phyloP scores from a whole-genome alignment of 1,140 invertebrate species.

The Drosophila melanica region DNA sequence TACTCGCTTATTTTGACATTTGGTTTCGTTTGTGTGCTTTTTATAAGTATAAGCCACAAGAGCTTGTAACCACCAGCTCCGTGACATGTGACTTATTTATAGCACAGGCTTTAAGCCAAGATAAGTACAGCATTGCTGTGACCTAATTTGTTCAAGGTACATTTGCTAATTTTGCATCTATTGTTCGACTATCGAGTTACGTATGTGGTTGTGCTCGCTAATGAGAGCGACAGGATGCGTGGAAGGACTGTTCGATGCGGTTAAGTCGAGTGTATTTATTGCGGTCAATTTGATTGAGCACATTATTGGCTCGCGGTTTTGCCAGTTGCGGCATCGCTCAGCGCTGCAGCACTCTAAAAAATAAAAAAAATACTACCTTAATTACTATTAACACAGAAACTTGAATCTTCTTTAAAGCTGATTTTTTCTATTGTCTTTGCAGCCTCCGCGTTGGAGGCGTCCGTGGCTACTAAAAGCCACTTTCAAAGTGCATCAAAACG shows the following conservation, averaged over 20 bases:
- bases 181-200: no score
- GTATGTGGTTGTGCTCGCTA: conserved; percentile 8
- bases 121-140: no score
- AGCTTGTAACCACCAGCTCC: no score
- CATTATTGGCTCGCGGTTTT: conserved; percentile 15
- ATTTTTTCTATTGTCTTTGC: background rate
- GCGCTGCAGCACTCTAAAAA: background rate
- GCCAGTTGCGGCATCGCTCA: background rate
- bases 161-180: no score
- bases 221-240: conserved; percentile 37
- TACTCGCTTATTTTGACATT: conserved; percentile 18
- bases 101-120: no score
- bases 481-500: conserved; percentile 63
- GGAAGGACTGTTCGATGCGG: conserved; percentile 24
- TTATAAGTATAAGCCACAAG: conserved; percentile 4
- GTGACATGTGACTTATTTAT: no score
- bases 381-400: background rate
- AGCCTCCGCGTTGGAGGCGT: no score
- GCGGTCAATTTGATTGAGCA: background rate
- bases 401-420: background rate
- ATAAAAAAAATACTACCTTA: background rate
- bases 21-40: background rate
- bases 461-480: conserved; percentile 35
- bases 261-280: background rate
- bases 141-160: no score